Percentiles rank a stretch among this genome's conserved stretches.
Conservation (phyloP, 1,140 invertebrate species). For the Drepana arcuata region DNA sequence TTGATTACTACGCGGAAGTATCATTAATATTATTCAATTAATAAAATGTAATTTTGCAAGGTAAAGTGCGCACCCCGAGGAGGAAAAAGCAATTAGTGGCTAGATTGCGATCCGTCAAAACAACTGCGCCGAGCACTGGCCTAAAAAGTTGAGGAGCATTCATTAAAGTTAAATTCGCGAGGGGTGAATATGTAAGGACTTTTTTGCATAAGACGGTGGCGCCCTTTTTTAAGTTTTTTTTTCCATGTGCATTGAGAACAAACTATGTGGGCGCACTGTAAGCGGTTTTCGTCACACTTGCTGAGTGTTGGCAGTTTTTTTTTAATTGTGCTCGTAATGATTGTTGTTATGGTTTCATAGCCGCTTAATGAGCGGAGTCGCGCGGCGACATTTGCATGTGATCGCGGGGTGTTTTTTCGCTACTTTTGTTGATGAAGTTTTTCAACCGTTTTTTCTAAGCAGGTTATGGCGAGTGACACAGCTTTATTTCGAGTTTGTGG, state of each 20-base stretch:
- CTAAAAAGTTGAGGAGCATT: constrained; percentile 58
- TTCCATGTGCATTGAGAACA: constrained; percentile 44
- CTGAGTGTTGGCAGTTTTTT: constrained; percentile 53
- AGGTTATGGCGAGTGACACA: constrained; percentile 45
- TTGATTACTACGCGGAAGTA: constrained; percentile 63
- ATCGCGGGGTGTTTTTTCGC: constrained; percentile 44
- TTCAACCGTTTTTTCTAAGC: constrained; percentile 43
- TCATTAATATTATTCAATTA: constrained; percentile 73
- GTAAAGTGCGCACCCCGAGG: constrained; percentile 59
- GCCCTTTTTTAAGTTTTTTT: constrained; percentile 58
- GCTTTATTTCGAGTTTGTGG: constrained; percentile 63
- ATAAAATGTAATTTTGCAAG: constrained; percentile 69
- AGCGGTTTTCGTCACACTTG: constrained; percentile 68
- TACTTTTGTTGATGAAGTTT: constrained; percentile 60
- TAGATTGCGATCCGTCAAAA: constrained; percentile 71
- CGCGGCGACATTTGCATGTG: constrained; percentile 65
- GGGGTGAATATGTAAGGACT: constrained; percentile 69
- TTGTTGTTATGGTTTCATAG: constrained; percentile 66
- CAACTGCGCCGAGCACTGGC: constrained; percentile 55
- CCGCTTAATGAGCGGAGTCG: constrained; percentile 53
- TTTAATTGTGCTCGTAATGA: constrained; percentile 65
- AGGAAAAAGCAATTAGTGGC: constrained; percentile 72
- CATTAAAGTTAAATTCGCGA: constrained; percentile 67
- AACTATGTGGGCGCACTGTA: constrained; percentile 63
- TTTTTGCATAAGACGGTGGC: constrained; percentile 68